Conservation (phyloP, 2,797 vertebrate genomes). For the Peromyscus nudipes region DNA sequence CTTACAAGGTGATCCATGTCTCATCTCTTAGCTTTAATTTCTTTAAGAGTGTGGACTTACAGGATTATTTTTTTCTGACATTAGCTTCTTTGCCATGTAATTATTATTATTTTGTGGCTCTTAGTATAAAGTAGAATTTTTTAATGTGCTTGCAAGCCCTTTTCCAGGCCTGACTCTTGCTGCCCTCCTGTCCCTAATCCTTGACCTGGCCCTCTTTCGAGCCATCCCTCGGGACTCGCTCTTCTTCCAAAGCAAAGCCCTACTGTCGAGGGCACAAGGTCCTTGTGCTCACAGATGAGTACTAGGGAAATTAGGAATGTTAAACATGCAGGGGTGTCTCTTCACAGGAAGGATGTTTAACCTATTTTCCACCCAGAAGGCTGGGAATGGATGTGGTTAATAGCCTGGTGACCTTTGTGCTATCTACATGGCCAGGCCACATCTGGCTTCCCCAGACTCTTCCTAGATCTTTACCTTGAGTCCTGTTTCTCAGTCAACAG, state of each 20-base stretch:
- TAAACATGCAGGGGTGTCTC: neutral
- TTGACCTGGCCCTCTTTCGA: neutral
- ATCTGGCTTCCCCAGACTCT: neutral
- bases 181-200: too few species aligned
- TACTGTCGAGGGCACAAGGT: neutral
- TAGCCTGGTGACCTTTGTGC: neutral
- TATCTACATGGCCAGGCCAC: neutral
- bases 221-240: neutral
- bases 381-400: neutral
- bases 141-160: neutral
- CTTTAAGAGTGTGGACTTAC: neutral
- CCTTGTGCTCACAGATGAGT: neutral
- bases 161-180: neutral
- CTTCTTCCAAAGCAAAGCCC: neutral
- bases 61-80: neutral
- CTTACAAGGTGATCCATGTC: slow-evolving; percentile 39
- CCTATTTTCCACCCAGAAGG: neutral
- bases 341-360: neutral
- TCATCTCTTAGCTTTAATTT: slow-evolving; percentile 41
- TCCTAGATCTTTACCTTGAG: neutral
- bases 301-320: neutral
- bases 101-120: neutral
- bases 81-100: neutral
- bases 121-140: neutral
- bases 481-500: neutral